phyloP scores from a whole-genome alignment of 1,140 invertebrate species.

The Neodiprion pinetum region DNA sequence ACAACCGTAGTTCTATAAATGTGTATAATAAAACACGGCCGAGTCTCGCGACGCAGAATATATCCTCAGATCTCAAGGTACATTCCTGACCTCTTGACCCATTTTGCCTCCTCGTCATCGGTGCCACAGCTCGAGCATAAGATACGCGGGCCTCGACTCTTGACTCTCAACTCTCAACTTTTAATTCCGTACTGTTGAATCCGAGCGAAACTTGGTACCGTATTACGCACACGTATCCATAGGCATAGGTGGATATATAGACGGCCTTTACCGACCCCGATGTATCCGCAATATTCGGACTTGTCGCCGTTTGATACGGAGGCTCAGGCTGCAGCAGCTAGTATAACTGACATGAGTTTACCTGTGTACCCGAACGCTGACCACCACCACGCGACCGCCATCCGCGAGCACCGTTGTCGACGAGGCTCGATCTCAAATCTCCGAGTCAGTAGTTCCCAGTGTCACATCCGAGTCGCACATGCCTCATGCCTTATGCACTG shows the following conservation, averaged over 20 bases:
- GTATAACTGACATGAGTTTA: neutral
- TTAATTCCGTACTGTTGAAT: neutral
- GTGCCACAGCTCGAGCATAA: neutral
- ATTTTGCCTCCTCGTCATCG: neutral
- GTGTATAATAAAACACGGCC: too few relatives aligned
- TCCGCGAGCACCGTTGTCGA: neutral
- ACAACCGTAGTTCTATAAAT: too few relatives aligned
- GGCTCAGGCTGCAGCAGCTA: neutral
- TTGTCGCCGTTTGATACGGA: slow-evolving; percentile 4
- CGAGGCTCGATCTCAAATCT: neutral
- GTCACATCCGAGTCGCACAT: slow-evolving; percentile 4
- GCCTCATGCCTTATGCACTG: neutral
- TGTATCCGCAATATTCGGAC: neutral
- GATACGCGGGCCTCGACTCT: neutral
- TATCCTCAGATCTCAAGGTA: neutral
- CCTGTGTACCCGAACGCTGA: neutral
- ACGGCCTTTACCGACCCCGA: neutral
- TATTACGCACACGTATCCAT: neutral
- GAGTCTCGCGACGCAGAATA: neutral
- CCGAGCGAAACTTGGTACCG: too few relatives aligned
- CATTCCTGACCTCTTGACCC: slow-evolving; percentile 6
- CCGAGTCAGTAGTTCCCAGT: slow-evolving; percentile 6
- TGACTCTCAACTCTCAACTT: neutral
- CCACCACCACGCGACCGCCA: neutral
- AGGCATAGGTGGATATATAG: neutral